These are phyloP conservation scores for Drosophila burlai DNA, from an alignment of 1,140 invertebrate species.

Conservation along the genomic window DNA sequence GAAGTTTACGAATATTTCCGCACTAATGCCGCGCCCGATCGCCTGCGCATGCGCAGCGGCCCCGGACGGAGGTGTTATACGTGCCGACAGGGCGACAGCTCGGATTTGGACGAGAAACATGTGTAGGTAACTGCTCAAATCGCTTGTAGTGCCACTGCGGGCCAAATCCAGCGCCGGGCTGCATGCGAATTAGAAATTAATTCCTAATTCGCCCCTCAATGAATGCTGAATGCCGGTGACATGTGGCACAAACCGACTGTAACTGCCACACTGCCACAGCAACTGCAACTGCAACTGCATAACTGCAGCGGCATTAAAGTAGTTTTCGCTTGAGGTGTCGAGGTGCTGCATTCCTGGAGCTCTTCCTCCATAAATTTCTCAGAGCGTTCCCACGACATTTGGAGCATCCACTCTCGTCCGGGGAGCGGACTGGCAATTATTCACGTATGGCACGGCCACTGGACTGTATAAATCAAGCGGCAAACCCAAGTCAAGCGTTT, in stretches of 20 bases:
- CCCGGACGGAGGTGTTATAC: conserved; percentile 47
- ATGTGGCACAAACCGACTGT: conserved; percentile 42
- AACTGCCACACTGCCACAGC: conserved; percentile 36
- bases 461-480: conserved; percentile 67
- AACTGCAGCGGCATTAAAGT: conserved; percentile 6
- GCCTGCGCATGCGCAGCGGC: conserved; percentile 41
- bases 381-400: conserved; percentile 71
- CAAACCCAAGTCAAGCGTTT: conserved; percentile 75
- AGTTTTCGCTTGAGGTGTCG: conserved; percentile 11
- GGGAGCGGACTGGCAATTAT: conserved; percentile 17
- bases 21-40: conserved; percentile 38
- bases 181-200: conserved; percentile 83
- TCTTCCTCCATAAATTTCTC: conserved; percentile 42
- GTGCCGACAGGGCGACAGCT: conserved; percentile 69
- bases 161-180: conserved; percentile 58
- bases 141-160: conserved; percentile 52
- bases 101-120: conserved; percentile 81
- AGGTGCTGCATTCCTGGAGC: conserved; percentile 40
- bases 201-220: conserved; percentile 77
- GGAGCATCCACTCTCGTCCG: conserved; percentile 32
- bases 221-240: conserved; percentile 43
- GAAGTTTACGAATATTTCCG: conserved; percentile 34
- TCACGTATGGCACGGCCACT: conserved; percentile 32
- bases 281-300: conserved; percentile 33
- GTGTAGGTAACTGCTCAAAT: conserved; percentile 81